Percentiles rank a stretch among this genome's conserved stretches.
Conservation (phyloP, 1,140 invertebrate genomes). For the Drosophila aff. region DNA sequence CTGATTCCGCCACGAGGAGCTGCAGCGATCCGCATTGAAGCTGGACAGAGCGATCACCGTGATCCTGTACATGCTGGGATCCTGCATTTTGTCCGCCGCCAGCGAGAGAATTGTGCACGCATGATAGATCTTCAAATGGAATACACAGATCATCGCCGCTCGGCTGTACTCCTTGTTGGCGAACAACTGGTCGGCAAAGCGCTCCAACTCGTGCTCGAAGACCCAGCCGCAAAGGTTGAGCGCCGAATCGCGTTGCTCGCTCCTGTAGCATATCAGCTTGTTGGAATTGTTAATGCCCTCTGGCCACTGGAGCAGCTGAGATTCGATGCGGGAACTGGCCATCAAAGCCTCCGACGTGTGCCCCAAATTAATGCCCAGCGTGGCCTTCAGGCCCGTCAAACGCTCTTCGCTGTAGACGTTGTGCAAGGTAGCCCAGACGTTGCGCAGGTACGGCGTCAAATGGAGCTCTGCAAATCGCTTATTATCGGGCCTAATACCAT, state of each 20-base stretch:
- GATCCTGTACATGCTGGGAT: constrained; percentile 86
- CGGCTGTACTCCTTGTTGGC: constrained; percentile 88
- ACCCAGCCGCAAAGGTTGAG: constrained; percentile 95
- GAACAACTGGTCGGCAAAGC: constrained; percentile 71
- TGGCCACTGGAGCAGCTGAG: constrained; percentile 77
- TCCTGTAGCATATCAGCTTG: constrained; percentile 85
- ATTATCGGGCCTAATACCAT: constrained; percentile 67
- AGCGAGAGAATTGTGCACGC: constrained; percentile 94
- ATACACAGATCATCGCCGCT: constrained; percentile 95
- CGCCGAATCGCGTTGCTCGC: constrained; percentile 91
- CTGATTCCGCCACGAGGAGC: constrained; percentile 92
- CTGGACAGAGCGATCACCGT: constrained; percentile 96
- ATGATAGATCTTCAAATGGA: constrained; percentile 93
- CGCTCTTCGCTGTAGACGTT: constrained; percentile 75
- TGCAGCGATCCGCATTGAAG: constrained; percentile 92
- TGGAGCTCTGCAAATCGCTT: constrained; percentile 56
- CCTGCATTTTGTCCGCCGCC: constrained; percentile 86
- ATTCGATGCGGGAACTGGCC: constrained; percentile 75
- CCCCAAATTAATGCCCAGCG: constrained; percentile 88
- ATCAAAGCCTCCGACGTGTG: constrained; percentile 71
- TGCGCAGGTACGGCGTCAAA: constrained; percentile 66
- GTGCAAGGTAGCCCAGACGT: constrained; percentile 69
- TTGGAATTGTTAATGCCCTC: constrained; percentile 83
- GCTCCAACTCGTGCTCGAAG: constrained; percentile 86
- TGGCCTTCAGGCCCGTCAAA: constrained; percentile 68